Percentiles rank a stretch among this genome's conserved stretches.
Conservation (phyloP, 2,797 vertebrate genomes). For the Cygnus olor region DNA sequence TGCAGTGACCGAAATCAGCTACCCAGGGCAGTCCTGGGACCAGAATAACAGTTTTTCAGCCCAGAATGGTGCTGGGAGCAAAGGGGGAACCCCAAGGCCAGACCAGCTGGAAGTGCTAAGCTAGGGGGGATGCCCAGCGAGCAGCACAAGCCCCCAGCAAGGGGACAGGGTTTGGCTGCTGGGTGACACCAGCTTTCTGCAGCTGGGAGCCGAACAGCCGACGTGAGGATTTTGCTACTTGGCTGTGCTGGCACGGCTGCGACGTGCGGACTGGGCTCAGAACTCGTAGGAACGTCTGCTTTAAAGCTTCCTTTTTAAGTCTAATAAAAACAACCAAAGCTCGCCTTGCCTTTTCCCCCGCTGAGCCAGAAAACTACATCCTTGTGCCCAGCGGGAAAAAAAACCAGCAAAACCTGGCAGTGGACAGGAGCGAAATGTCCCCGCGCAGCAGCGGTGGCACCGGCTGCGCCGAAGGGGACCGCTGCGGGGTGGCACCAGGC, state of each 20-base stretch:
- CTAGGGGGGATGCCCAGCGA: not conserved
- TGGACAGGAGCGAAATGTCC: rapidly evolving
- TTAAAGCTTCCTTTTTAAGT: not conserved
- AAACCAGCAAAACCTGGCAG: not conserved
- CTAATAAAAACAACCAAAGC: conserved; percentile 6
- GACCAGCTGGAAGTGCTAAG: rapidly evolving
- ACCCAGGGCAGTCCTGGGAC: not conserved
- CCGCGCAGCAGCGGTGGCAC: rapidly evolving
- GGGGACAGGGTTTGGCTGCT: not conserved
- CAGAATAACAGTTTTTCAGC: not conserved
- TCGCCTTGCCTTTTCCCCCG: not conserved
- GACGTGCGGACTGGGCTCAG: not conserved
- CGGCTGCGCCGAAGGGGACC: not conserved
- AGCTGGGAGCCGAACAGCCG: not conserved
- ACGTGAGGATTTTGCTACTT: not conserved
- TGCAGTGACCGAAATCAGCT: rapidly evolving
- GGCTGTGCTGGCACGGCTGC: not conserved
- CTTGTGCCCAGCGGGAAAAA: not conserved
- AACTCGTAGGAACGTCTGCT: not conserved
- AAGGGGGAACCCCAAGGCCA: not conserved
- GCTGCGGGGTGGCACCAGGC: not conserved
- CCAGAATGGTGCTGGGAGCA: not conserved
- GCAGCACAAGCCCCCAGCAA: rapidly evolving
- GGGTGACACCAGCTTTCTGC: not conserved
- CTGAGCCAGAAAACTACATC: not conserved